A percentile compares a stretch with the other conserved stretches of the same genome.
Evolutionary conservation across 2,797 vertebrate species (phyloP).

Genomic region (Bovichtus variegatus): DNA sequence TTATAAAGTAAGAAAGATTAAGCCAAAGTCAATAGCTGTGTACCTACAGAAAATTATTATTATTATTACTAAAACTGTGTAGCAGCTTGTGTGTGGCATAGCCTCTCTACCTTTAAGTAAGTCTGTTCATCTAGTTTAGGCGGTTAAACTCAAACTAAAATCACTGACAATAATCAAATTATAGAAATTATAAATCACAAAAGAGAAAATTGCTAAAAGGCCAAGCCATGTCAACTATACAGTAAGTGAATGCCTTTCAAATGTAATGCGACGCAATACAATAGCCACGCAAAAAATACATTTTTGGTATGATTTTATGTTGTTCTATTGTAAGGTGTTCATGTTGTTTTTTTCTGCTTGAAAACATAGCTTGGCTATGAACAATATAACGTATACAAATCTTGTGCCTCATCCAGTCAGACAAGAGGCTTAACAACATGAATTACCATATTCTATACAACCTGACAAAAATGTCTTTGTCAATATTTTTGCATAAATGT

Average conservation of each 20-base stretch:
- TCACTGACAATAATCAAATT: background rate
- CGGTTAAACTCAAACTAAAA: background rate
- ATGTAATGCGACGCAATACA: background rate
- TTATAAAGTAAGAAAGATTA: constrained; percentile 86
- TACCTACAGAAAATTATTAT: background rate
- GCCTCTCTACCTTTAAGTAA: background rate
- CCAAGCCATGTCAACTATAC: background rate
- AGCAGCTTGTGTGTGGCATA: background rate
- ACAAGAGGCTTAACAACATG: background rate
- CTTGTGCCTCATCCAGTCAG: background rate
- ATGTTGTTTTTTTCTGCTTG: background rate
- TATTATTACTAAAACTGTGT: background rate
- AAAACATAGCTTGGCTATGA: too few relatives aligned
- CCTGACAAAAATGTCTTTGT: background rate
- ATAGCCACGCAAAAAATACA: too few relatives aligned
- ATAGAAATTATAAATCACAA: background rate
- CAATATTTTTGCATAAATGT: background rate
- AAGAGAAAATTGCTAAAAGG: background rate
- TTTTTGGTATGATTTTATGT: background rate
- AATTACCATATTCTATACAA: background rate
- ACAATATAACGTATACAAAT: background rate
- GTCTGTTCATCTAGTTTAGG: background rate
- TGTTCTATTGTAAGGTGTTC: background rate
- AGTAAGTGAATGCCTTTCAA: background rate
- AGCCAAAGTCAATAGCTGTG: background rate